Conservation (phyloP, 2,113 vertebrate species). For the Psittacus erithacus region DNA sequence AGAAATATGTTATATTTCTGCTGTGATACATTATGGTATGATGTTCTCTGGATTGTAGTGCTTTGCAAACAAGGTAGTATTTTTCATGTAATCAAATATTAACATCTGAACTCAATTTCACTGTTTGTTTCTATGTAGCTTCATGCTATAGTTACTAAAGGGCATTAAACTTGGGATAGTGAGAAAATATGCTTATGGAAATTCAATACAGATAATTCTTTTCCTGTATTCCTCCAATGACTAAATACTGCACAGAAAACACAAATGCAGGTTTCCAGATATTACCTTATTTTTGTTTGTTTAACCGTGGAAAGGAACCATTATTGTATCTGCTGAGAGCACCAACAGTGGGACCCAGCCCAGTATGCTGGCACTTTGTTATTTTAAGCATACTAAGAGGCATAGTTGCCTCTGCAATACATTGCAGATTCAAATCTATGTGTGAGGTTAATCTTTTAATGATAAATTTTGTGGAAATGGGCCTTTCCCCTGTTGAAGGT, state of each 20-base stretch:
- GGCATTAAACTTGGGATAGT: background rate
- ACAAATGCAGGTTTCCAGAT: background rate
- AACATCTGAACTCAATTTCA: background rate
- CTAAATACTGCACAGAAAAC: background rate
- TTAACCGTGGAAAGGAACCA: background rate
- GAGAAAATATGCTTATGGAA: background rate
- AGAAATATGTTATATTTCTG: background rate
- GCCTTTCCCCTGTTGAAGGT: background rate
- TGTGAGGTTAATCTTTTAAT: background rate
- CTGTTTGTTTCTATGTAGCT: background rate
- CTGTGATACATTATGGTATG: background rate
- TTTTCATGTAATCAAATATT: background rate
- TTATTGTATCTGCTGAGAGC: background rate
- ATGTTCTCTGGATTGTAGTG: background rate
- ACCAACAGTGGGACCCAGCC: background rate
- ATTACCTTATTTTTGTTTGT: background rate
- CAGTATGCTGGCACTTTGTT: background rate
- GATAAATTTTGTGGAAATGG: background rate
- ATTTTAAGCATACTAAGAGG: background rate
- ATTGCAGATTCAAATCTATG: background rate
- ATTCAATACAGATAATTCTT: background rate
- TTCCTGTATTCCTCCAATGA: background rate
- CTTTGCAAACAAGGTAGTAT: background rate
- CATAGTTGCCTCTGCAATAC: background rate
- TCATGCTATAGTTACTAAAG: background rate